phyloP scores from a whole-genome alignment of 2,113 vertebrate genomes.

The Ivindomyrus marchei region DNA sequence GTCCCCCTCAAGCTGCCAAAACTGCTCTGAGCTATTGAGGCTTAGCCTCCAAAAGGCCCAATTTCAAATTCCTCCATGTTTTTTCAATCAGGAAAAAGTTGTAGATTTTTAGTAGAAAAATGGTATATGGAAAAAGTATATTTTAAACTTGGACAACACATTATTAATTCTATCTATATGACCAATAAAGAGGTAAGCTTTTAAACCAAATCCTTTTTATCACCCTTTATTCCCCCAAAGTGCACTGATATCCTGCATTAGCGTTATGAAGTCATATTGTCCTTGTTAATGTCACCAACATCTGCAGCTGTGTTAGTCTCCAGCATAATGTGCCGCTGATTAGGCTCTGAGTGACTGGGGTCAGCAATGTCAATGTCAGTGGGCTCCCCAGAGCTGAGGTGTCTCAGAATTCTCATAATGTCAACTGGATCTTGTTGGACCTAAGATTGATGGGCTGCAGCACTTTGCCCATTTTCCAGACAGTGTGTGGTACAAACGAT shows the following conservation, averaged over 20 bases:
- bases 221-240: neutral
- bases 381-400: neutral
- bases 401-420: neutral
- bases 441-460: neutral
- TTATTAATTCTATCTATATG: neutral
- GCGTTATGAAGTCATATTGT: neutral
- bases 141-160: neutral
- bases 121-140: neutral
- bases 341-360: neutral
- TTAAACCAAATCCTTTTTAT: neutral
- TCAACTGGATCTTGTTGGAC: neutral
- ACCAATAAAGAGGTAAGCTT: neutral
- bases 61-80: neutral
- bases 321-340: neutral
- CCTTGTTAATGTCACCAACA: neutral
- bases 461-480: neutral
- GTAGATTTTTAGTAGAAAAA: neutral
- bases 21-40: no score
- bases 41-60: neutral
- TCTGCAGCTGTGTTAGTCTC: neutral
- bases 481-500: neutral
- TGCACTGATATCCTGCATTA: neutral
- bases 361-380: neutral
- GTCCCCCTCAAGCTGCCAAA: no score
- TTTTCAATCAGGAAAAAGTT: neutral